Evolutionary conservation across 92 coral and sea anemone genomes (phyloP), one percentile per base, ranked within the genome.

Genomic region (Actinernus sp.): DNA sequence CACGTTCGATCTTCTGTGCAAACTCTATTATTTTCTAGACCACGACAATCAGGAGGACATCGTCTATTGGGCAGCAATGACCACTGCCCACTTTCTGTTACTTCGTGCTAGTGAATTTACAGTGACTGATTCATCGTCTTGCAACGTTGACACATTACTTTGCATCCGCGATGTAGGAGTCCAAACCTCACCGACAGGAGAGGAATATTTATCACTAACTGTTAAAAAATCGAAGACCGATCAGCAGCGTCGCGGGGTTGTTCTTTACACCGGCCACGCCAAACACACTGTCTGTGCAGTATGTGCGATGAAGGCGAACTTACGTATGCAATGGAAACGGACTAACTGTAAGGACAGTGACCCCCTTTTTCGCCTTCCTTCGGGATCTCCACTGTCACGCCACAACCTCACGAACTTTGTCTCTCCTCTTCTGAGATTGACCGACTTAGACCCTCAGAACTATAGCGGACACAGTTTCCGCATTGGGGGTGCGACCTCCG

Each of bases 51-150:
- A 38, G 14, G 44, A 40, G 16, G 88, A 71, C 18, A 13, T 53
- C 0, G 20, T 58, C 10, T 81, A 19, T 49, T 81, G 88, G 88
- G 75, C 81, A 1, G 88, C 88, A 1, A 65, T 60, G 33, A 65
- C 76, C 21, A 66, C 44, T 2, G 76, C 68, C 17, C 73, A 65
- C 36, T 76, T 75, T 25, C 40, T 68, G 2, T 52, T 75, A 5
- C 54, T 75, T 2, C 83, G 83, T 2, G 72, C 65, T 2, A 59
- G 68, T 24, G 68, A 65, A 32, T 65, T 54, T 14, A 14, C 38
- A 2, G 9, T 27, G 3, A 61, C 31, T 7, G n/a, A n/a, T n/a
- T 3, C 22, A 11, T 5, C 52, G 11, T 16, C 55, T n/a, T 9
- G 4, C 19, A 1, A 31, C 9, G 14, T 3, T n/a, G 22, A 3